Percentiles rank a stretch among this genome's conserved stretches.
Conservation (phyloP, 2,797 vertebrate genomes). For the Coracias cyanogaster region DNA sequence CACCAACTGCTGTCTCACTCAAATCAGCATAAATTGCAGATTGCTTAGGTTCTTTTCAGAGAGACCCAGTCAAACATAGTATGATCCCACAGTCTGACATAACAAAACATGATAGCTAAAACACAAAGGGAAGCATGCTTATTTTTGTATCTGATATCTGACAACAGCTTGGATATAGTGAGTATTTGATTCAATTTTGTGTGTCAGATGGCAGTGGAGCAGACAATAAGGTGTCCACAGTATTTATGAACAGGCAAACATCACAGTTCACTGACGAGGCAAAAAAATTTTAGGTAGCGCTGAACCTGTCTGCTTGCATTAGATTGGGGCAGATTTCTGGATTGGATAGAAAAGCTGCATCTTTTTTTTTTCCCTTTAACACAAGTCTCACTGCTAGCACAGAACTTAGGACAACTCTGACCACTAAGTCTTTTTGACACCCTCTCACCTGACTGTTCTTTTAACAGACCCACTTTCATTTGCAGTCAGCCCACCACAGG, state of each 20-base stretch:
- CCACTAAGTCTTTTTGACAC: neutral
- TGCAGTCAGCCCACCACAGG: neutral
- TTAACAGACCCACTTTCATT: neutral
- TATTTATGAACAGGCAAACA: constrained; percentile 56
- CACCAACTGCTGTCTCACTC: constrained; percentile 16
- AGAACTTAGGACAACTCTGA: neutral
- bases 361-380: neutral
- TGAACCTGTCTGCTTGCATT: constrained; percentile 63
- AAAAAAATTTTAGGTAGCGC: constrained; percentile 67
- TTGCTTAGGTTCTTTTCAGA: neutral
- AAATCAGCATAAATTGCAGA: constrained; percentile 14
- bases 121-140: constrained; percentile 41
- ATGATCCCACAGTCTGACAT: constrained; percentile 22
- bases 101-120: constrained; percentile 59
- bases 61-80: constrained; percentile 18
- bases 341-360: constrained; percentile 15
- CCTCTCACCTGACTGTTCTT: neutral
- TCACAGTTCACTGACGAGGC: constrained; percentile 43
- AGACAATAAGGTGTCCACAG: constrained; percentile 58
- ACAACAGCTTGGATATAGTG: constrained; percentile 58
- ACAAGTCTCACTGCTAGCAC: neutral
- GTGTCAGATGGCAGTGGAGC: constrained; percentile 62
- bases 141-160: constrained; percentile 72
- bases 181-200: constrained; percentile 73
- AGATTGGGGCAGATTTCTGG: constrained; percentile 18